Evolutionary conservation across 2,888 invertebrate species (phyloP), one percentile per base, ranked within the genome.

Genomic region (Ceramica pisi): DNA sequence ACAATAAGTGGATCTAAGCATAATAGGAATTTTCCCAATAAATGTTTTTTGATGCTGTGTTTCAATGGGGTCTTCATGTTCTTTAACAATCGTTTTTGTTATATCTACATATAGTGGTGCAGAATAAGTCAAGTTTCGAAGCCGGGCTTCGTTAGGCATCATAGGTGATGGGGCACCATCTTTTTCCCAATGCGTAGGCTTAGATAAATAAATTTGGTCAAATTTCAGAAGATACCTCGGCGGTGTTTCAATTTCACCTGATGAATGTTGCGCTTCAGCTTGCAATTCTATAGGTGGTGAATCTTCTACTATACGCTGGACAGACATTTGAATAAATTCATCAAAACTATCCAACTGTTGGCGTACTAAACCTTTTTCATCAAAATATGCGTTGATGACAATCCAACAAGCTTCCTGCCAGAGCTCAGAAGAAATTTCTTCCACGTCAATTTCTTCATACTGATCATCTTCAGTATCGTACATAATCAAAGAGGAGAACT

Each of bases 361-460:
- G 64, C 99, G 97, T 56, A 99, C 99, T 81, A 99, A 97, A 93
- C 99, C 99, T 94, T 99, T 99, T 93, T 99, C 99, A 92, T 99
- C 99, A 91, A 99, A 99, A 94, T 99, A 99, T 0, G 99, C 99
- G 92, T 99, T 99, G 90, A 99, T 99, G 76, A 99, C 99, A 90
- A 99, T 99, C 99, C 99, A 99, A 90, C 99, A 99, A 57, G 99
- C 99, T 96, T 99, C 99, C 94, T 99, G 99, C 99, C 99, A 99
- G 81, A 99, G 96, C 92, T 99, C 99, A 9, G 99, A 98, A 46
- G 99, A 99, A 89, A 99, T 99, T 95, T 99, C 99, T 93, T 99
- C 99, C 16, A 97, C 97, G 91, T 98, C 98, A 89, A 98, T 98
- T 90, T 98, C 98, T 82, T 98, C 98, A 92, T 97, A 98, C 75